phyloP scores from a whole-genome alignment of 1,140 invertebrate species.

The Ceratina australensis region DNA sequence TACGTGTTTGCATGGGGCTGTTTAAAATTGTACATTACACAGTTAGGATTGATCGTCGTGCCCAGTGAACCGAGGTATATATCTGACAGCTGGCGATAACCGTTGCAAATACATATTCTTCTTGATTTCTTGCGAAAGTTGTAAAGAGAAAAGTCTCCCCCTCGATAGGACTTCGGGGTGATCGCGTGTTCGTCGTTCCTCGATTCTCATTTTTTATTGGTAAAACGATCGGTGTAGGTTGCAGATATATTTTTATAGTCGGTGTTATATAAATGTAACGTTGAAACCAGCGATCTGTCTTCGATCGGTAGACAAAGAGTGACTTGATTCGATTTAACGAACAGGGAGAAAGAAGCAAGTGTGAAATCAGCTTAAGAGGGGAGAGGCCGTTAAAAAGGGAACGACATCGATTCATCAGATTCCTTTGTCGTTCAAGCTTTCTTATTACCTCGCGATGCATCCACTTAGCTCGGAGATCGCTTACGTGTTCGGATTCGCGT shows the following conservation, averaged over 20 bases:
- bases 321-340: too few species aligned
- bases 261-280: too few species aligned
- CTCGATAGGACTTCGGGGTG: background rate
- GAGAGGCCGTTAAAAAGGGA: background rate
- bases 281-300: too few species aligned
- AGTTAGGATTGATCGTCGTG: background rate
- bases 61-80: background rate
- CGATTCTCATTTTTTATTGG: background rate
- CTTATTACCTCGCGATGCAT: background rate
- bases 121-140: background rate
- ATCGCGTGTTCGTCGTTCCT: background rate
- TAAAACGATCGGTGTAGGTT: background rate
- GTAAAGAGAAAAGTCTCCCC: background rate
- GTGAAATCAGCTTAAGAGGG: too few species aligned
- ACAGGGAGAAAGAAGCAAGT: too few species aligned
- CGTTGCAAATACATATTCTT: background rate
- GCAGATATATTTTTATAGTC: too few species aligned
- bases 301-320: too few species aligned
- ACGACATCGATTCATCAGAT: background rate
- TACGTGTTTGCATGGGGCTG: background rate
- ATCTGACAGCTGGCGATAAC: background rate
- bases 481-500: conserved; percentile 10
- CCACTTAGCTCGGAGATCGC: background rate
- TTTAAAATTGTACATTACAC: background rate
- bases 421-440: background rate